Conservation (phyloP, 2,888 invertebrate genomes). For the Hybos culiciformis region DNA sequence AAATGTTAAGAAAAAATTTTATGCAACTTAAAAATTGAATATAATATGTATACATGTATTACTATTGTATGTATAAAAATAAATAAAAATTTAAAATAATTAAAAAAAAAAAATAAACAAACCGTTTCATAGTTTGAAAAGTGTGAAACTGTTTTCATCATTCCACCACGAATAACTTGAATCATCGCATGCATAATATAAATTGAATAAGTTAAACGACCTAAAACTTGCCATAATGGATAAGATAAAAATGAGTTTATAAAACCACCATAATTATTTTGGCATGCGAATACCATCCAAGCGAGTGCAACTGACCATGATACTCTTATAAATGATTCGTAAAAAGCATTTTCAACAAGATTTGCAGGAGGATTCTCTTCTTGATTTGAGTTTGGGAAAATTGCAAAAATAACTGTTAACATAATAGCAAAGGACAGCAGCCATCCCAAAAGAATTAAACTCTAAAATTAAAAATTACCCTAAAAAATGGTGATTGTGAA, state of each 20-base stretch:
- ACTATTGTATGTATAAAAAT: not conserved
- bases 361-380: conserved; percentile 18
- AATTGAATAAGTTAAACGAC: conserved; percentile 31
- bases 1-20: conserved; percentile 21
- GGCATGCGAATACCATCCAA: conserved; percentile 34
- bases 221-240: conserved; percentile 30
- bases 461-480: not conserved
- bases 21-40: not conserved
- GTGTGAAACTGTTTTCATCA: conserved; percentile 4
- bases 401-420: conserved; percentile 11
- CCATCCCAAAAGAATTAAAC: conserved; percentile 8
- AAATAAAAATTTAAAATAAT: not conserved
- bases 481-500: not conserved
- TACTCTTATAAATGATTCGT: conserved; percentile 27
- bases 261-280: conserved; percentile 31
- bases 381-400: conserved; percentile 20
- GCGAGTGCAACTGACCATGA: conserved; percentile 29
- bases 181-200: conserved; percentile 14
- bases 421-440: conserved; percentile 8
- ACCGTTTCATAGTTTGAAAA: conserved; percentile 12
- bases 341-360: conserved; percentile 26
- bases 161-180: not conserved
- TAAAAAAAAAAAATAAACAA: not conserved
- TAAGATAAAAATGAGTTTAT: conserved; percentile 31
- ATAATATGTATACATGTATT: not conserved